These are phyloP conservation scores for Rhaphigaster nebulosa DNA, from an alignment of 2,888 invertebrate genomes.

Conservation along the genomic window DNA sequence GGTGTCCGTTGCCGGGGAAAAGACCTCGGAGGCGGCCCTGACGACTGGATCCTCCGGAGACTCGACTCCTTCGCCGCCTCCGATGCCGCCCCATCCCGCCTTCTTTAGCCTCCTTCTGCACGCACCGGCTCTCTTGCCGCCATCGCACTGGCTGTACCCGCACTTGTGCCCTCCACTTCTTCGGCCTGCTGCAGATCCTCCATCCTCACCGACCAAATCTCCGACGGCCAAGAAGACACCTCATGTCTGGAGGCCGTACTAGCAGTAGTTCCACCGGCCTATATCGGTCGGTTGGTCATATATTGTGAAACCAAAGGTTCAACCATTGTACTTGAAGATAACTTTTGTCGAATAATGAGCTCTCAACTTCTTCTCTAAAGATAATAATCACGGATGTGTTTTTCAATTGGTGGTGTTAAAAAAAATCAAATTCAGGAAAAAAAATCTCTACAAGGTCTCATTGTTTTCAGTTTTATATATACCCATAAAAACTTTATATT, in stretches of 20 bases:
- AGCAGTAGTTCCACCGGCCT: slow-evolving; percentile 63
- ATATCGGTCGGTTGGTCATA: background rate
- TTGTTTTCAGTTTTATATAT: too few species aligned
- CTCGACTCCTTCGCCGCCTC: slow-evolving; percentile 64
- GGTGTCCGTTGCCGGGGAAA: slow-evolving; percentile 66
- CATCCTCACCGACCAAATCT: slow-evolving; percentile 62
- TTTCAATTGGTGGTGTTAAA: background rate
- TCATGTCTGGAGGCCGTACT: slow-evolving; percentile 86
- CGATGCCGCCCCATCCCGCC: slow-evolving; percentile 66
- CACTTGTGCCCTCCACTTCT: slow-evolving; percentile 76
- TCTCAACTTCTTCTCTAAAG: background rate
- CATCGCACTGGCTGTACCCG: slow-evolving; percentile 84
- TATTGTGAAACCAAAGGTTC: background rate
- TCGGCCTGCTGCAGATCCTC: slow-evolving; percentile 60
- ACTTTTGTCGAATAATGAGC: background rate
- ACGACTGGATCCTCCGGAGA: slow-evolving; percentile 63
- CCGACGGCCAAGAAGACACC: slow-evolving; percentile 60
- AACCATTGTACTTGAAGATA: background rate
- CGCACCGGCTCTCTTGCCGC: slow-evolving; percentile 80
- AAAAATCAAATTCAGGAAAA: too few species aligned
- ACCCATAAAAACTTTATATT: too few species aligned
- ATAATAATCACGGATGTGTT: background rate
- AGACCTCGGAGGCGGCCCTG: slow-evolving; percentile 63
- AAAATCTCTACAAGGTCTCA: background rate
- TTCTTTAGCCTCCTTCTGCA: slow-evolving; percentile 76